A percentile compares a stretch with the other conserved stretches of the same genome.
Conservation (phyloP, 2,113 vertebrate genomes). For the Cochlearius cochlearius region DNA sequence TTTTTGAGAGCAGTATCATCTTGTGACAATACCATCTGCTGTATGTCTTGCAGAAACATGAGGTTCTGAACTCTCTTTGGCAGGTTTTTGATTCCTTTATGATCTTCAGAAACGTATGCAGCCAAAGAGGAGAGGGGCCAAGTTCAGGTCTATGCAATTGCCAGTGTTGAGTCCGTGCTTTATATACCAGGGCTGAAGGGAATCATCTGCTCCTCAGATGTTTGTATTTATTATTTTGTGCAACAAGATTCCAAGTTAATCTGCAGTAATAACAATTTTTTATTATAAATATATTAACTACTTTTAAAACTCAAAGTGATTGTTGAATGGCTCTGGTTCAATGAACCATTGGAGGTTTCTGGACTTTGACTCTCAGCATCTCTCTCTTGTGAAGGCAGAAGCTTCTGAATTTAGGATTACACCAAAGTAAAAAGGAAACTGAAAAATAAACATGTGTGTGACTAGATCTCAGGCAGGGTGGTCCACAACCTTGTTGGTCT, state of each 20-base stretch:
- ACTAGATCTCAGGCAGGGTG: neutral
- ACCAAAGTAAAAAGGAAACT: neutral
- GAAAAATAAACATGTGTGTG: neutral
- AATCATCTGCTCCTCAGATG: conserved; percentile 34
- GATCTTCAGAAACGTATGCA: neutral
- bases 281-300: neutral
- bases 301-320: neutral
- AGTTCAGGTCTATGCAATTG: neutral
- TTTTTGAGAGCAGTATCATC: neutral
- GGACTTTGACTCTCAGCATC: neutral
- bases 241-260: neutral
- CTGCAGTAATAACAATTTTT: neutral
- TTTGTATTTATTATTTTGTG: conserved; percentile 24
- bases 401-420: neutral
- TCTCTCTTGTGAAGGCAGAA: neutral
- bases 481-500: neutral
- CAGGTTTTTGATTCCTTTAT: neutral
- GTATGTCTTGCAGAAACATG: neutral
- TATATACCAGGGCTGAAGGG: neutral
- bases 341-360: neutral
- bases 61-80: neutral
- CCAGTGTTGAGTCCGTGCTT: neutral
- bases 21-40: neutral
- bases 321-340: neutral
- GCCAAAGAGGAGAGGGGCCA: neutral